phyloP scores from a whole-genome alignment of 2,888 invertebrate genomes.

The Sepioteuthis lessoniana region DNA sequence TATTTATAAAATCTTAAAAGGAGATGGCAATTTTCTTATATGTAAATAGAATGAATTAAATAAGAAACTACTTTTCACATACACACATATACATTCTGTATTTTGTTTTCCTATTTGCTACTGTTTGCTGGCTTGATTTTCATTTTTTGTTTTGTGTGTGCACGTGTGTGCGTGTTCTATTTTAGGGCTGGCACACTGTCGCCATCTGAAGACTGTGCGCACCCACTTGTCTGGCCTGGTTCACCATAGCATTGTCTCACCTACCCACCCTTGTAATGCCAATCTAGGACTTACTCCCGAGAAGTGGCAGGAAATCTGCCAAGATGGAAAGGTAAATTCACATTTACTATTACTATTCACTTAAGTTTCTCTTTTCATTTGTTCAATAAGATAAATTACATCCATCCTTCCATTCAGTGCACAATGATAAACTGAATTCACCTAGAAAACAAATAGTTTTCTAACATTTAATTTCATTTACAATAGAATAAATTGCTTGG shows the following conservation, averaged over 20 bases:
- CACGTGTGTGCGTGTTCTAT: background rate
- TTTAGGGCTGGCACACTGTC: constrained; percentile 88
- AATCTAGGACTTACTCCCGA: constrained; percentile 81
- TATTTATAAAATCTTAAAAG: background rate
- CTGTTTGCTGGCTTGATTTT: background rate
- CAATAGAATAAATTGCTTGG: too few species aligned
- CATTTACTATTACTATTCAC: background rate
- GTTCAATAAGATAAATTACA: too few species aligned
- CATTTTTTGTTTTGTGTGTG: background rate
- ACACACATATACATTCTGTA: background rate
- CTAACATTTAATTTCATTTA: too few species aligned
- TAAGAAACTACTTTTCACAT: background rate
- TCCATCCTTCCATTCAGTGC: too few species aligned
- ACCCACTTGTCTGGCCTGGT: constrained; percentile 93
- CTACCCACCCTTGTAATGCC: constrained; percentile 67
- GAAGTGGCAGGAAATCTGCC: constrained; percentile 82
- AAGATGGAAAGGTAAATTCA: constrained; percentile 70
- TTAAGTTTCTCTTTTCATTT: background rate
- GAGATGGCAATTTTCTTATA: background rate
- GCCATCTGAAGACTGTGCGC: constrained; percentile 92
- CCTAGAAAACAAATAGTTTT: too few species aligned
- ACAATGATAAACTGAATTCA: too few species aligned
- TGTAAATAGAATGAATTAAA: background rate
- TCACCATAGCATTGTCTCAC: constrained; percentile 76
- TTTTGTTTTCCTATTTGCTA: background rate